Evolutionary conservation across 2,888 invertebrate genomes (phyloP).

Genomic region (Drosophila meridiana): DNA sequence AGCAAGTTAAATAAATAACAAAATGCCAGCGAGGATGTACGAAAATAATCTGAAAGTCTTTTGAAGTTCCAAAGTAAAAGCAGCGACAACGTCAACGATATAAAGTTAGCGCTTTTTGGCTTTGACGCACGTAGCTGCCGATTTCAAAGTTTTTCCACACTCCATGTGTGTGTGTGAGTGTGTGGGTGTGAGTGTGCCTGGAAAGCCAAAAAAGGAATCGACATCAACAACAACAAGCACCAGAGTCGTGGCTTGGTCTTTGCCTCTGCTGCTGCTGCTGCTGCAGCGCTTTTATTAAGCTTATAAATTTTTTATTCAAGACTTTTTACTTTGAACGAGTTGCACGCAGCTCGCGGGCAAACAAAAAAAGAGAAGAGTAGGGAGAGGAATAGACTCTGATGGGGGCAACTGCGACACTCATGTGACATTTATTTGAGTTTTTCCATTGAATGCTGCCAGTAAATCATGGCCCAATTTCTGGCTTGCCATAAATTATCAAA

Average conservation of each 20-base stretch:
- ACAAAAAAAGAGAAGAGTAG: background rate
- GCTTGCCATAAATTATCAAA: constrained; percentile 66
- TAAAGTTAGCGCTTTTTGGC: constrained; percentile 78
- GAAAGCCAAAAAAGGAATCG: constrained; percentile 60
- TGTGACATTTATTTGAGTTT: constrained; percentile 75
- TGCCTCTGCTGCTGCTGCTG: constrained; percentile 2
- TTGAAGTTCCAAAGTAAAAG: constrained; percentile 80
- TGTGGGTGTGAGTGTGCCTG: constrained; percentile 23
- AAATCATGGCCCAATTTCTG: constrained; percentile 47
- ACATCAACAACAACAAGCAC: constrained; percentile 33
- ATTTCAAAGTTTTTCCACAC: constrained; percentile 69
- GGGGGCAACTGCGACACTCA: constrained; percentile 45
- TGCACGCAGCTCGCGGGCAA: constrained; percentile 33
- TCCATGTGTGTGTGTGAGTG: constrained; percentile 4
- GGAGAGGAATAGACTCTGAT: no score
- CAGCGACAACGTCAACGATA: constrained; percentile 64
- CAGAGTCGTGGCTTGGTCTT: constrained; percentile 40
- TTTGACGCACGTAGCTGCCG: constrained; percentile 80
- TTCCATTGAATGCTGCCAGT: constrained; percentile 34
- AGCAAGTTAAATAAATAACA: constrained; percentile 34
- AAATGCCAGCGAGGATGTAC: constrained; percentile 46
- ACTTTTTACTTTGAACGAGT: constrained; percentile 76
- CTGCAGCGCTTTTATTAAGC: constrained; percentile 78
- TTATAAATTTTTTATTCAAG: constrained; percentile 79
- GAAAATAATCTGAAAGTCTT: constrained; percentile 78